These are phyloP conservation scores for Mya arenaria DNA, from an alignment of 1,140 invertebrate genomes.

Conservation along the genomic window DNA sequence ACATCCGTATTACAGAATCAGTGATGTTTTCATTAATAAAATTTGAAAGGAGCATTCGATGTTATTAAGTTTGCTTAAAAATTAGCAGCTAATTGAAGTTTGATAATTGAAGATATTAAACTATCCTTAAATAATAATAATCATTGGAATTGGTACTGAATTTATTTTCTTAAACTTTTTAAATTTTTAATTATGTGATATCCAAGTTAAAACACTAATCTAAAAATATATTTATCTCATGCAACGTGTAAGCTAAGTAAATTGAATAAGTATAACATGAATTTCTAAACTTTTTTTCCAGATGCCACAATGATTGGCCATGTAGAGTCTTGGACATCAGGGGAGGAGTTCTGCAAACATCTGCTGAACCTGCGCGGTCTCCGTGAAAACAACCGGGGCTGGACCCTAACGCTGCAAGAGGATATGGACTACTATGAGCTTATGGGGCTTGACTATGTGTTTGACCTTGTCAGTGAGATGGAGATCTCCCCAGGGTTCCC, in stretches of 20 bases:
- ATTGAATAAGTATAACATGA: too few species aligned
- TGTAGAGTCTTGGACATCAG: conserved; percentile 96
- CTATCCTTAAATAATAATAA: neutral
- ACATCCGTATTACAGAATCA: neutral
- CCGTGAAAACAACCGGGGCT: conserved; percentile 85
- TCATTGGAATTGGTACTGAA: too few species aligned
- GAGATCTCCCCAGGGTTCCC: conserved; percentile 95
- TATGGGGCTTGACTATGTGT: conserved; percentile 92
- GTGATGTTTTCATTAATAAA: too few species aligned
- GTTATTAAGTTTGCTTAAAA: too few species aligned
- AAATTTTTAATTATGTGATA: too few species aligned
- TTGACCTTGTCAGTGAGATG: conserved; percentile 94
- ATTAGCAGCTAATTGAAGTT: neutral
- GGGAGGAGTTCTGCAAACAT: conserved; percentile 88
- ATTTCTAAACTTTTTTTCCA: too few species aligned
- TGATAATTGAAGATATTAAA: neutral
- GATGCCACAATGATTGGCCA: conserved; percentile 88
- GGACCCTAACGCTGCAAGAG: conserved; percentile 90
- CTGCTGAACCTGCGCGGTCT: conserved; percentile 80
- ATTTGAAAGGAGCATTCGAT: too few species aligned
- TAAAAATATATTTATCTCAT: too few species aligned
- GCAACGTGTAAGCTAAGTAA: neutral
- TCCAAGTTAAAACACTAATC: too few species aligned
- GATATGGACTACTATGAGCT: conserved; percentile 84
- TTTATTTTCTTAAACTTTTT: too few species aligned